Conservation (phyloP, 2,113 vertebrate genomes). For the Albula glossodonta region DNA sequence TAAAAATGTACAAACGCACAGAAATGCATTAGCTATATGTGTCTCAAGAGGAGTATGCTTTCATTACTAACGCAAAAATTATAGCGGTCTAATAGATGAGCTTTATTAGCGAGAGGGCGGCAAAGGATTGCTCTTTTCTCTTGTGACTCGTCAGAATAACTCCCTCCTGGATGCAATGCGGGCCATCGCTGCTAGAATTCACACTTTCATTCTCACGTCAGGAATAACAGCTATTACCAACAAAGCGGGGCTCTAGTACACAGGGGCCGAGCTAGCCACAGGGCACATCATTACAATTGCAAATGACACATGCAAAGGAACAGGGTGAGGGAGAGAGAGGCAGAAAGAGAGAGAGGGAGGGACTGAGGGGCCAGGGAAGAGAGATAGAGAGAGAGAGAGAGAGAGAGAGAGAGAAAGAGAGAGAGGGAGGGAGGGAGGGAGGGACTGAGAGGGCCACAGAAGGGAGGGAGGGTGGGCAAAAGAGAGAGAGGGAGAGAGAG, state of each 20-base stretch:
- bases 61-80: background rate
- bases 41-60: background rate
- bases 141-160: background rate
- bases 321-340: conserved; percentile 22
- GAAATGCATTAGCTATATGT: background rate
- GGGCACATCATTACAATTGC: conserved; percentile 73
- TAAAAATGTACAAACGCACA: background rate
- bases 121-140: background rate
- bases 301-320: conserved; percentile 72
- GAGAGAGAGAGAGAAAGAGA: no score
- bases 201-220: conserved; percentile 65
- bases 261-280: conserved; percentile 67
- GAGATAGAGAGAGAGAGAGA: no score
- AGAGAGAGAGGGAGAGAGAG: no score
- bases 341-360: conserved; percentile 11
- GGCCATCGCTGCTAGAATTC: conserved; percentile 57
- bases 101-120: background rate
- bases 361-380: conserved; percentile 31
- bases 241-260: conserved; percentile 65
- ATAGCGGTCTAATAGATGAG: background rate
- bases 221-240: conserved; percentile 71
- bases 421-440: no score
- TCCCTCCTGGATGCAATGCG: background rate
- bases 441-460: no score
- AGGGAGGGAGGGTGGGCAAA: no score